phyloP scores from a whole-genome alignment of 2,888 invertebrate genomes.

The Melikaiella ostensackeni region DNA sequence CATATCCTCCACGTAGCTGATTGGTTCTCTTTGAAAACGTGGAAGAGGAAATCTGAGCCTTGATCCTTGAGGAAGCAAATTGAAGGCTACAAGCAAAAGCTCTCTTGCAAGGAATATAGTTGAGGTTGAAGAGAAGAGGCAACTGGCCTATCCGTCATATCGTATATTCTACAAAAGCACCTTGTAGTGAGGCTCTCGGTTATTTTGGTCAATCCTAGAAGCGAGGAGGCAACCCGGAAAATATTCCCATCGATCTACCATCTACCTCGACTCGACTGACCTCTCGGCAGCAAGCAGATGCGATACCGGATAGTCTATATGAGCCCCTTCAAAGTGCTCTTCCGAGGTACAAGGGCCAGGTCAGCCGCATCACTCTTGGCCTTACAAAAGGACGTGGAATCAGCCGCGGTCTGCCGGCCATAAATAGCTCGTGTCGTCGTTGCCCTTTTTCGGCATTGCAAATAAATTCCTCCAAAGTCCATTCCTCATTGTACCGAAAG shows the following conservation, averaged over 20 bases:
- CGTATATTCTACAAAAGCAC: slow-evolving; percentile 3
- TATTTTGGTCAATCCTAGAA: slow-evolving; percentile 31
- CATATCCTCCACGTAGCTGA: neutral
- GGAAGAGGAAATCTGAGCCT: slow-evolving; percentile 9
- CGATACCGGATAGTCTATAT: slow-evolving; percentile 54
- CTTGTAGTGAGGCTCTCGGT: neutral
- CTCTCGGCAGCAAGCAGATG: slow-evolving; percentile 53
- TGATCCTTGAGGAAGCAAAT: slow-evolving; percentile 21
- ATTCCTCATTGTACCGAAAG: slow-evolving; percentile 21
- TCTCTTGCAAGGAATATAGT: slow-evolving; percentile 11
- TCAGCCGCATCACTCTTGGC: slow-evolving; percentile 54
- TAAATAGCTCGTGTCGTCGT: slow-evolving; percentile 52
- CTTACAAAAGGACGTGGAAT: slow-evolving; percentile 57
- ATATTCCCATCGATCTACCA: slow-evolving; percentile 69
- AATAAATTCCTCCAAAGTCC: slow-evolving; percentile 47
- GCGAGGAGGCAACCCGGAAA: slow-evolving; percentile 61
- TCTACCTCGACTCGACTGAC: slow-evolving; percentile 49
- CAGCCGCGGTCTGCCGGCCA: slow-evolving; percentile 45
- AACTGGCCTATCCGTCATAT: slow-evolving; percentile 16
- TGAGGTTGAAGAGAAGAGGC: neutral
- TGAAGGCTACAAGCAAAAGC: slow-evolving; percentile 20
- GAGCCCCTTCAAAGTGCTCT: slow-evolving; percentile 64
- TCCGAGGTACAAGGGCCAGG: slow-evolving; percentile 58
- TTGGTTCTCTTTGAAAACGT: slow-evolving; percentile 6
- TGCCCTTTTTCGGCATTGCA: slow-evolving; percentile 53